Evolutionary conservation across 2,888 invertebrate species (phyloP).

Genomic region (Cheilosia urbana): DNA sequence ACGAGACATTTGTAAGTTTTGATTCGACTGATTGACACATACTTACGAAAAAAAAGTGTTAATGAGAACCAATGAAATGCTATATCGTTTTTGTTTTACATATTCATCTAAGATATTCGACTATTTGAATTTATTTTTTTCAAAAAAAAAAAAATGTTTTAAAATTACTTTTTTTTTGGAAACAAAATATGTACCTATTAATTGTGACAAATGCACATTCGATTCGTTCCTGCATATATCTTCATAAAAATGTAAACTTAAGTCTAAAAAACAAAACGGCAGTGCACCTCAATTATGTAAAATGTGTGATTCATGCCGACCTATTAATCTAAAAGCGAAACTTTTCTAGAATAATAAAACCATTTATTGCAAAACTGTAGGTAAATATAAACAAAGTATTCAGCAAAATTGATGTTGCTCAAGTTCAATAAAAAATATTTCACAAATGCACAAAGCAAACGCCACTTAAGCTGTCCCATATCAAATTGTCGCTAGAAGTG

Average conservation of each 20-base stretch:
- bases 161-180: no score
- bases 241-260: not conserved
- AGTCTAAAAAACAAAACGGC: not conserved
- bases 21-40: no score
- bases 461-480: conserved; percentile 19
- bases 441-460: not conserved
- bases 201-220: not conserved
- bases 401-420: conserved; percentile 2
- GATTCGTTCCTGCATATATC: not conserved
- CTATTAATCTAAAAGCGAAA: conserved; percentile 23
- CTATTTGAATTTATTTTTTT: no score
- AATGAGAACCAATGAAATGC: no score
- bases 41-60: no score
- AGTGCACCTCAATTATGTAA: not conserved
- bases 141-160: no score
- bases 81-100: no score
- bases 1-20: no score
- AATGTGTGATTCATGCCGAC: conserved; percentile 11
- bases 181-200: no score
- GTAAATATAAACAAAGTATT: not conserved
- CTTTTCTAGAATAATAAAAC: not conserved
- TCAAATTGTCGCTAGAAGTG: conserved; percentile 18
- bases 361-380: not conserved
- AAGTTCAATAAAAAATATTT: conserved; percentile 30
- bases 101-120: no score